These are phyloP conservation scores for Standfussiana lucernea DNA, from an alignment of 2,888 invertebrate genomes.

Conservation along the genomic window DNA sequence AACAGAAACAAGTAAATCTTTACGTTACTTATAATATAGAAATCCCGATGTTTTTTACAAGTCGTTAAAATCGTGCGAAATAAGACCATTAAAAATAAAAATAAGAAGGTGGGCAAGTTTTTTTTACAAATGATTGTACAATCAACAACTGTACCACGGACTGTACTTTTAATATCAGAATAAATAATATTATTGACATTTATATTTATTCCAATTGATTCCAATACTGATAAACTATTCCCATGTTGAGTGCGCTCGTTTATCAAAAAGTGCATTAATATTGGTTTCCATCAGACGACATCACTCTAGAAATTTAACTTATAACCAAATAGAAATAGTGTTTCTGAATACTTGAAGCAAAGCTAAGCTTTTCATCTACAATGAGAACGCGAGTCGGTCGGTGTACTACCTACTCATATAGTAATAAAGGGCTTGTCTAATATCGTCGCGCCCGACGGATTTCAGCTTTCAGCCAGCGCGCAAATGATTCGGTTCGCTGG, in stretches of 20 bases:
- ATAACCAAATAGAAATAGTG: not conserved
- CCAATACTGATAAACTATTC: not conserved
- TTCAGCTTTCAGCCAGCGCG: slow-evolving; percentile 4
- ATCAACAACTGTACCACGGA: no score
- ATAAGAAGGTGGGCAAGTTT: not conserved
- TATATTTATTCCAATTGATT: not conserved
- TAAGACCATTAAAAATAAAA: not conserved
- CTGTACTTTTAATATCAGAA: no score
- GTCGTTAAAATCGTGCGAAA: no score
- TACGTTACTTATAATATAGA: not conserved
- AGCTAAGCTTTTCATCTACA: not conserved
- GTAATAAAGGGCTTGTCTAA: not conserved
- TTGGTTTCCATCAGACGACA: not conserved
- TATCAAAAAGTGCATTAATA: not conserved
- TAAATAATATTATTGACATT: no score
- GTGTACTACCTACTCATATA: no score
- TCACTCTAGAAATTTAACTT: not conserved
- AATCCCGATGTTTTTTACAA: not conserved
- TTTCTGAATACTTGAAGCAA: not conserved
- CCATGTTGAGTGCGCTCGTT: not conserved
- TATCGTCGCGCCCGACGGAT: not conserved
- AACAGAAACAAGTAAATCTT: not conserved
- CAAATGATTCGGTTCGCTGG: slow-evolving; percentile 1
- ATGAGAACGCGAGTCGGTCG: not conserved
- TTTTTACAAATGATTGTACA: not conserved